phyloP scores from a whole-genome alignment of 2,888 invertebrate species.

The Xestia xanthographa region DNA sequence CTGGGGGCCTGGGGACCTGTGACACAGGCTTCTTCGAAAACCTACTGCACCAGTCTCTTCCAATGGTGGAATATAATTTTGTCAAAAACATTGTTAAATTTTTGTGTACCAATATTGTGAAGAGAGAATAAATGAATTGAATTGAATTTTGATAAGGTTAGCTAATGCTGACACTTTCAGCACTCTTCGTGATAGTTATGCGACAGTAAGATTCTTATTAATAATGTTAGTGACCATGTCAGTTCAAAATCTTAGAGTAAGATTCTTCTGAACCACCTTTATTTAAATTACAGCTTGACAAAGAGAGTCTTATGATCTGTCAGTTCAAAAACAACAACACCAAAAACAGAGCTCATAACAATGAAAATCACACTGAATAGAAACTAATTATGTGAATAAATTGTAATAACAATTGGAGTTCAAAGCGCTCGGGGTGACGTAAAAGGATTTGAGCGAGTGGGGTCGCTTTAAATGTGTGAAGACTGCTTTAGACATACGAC shows the following conservation, averaged over 20 bases:
- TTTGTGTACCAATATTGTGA: too few relatives aligned
- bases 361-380: conserved; percentile 35
- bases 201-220: not conserved
- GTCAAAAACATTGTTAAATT: too few relatives aligned
- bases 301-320: conserved; percentile 5
- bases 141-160: not conserved
- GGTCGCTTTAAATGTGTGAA: conserved; percentile 11
- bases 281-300: not conserved
- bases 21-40: too few relatives aligned
- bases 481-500: conserved; percentile 4
- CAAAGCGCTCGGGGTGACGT: conserved; percentile 30
- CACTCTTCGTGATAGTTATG: not conserved
- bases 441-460: conserved; percentile 13
- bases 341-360: conserved; percentile 24
- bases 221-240: too few relatives aligned
- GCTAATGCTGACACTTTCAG: not conserved
- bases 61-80: too few relatives aligned
- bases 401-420: conserved; percentile 49
- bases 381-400: conserved; percentile 51
- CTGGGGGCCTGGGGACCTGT: too few relatives aligned
- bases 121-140: too few relatives aligned
- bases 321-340: conserved; percentile 27
- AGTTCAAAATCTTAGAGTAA: too few relatives aligned
- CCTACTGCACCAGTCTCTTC: too few relatives aligned
- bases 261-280: not conserved